Conservation (phyloP, 1,140 invertebrate genomes). For the Agrypnia vestita region DNA sequence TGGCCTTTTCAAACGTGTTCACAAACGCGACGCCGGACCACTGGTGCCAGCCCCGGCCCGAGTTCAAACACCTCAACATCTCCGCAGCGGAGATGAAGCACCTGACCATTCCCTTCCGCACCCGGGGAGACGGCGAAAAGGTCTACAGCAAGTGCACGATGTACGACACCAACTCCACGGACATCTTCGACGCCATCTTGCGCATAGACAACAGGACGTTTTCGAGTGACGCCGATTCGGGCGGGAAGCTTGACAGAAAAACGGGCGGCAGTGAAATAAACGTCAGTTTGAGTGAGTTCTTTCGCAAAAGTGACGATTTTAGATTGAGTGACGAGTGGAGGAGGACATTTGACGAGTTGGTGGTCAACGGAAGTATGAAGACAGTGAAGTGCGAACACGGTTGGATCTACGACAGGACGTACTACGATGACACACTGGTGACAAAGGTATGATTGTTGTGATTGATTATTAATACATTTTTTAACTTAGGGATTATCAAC, state of each 20-base stretch:
- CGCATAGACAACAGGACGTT: constrained; percentile 56
- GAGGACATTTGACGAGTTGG: constrained; percentile 23
- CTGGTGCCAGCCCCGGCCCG: constrained; percentile 77
- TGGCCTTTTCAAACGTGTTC: constrained; percentile 82
- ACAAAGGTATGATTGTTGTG: constrained; percentile 75
- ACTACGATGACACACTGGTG: constrained; percentile 74
- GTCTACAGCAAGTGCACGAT: constrained; percentile 78
- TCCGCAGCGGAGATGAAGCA: constrained; percentile 73
- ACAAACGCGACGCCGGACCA: constrained; percentile 80
- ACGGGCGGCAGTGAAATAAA: neutral
- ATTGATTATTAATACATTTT: too few relatives aligned
- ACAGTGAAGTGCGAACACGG: constrained; percentile 68
- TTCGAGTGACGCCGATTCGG: constrained; percentile 58
- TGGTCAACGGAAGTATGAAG: constrained; percentile 34
- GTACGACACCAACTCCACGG: constrained; percentile 80
- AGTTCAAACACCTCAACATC: constrained; percentile 73
- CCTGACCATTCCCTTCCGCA: constrained; percentile 72
- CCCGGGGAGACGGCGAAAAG: constrained; percentile 68
- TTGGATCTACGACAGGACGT: constrained; percentile 72
- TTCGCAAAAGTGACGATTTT: constrained; percentile 64
- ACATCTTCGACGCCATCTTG: constrained; percentile 56
- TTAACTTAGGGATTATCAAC: too few relatives aligned
- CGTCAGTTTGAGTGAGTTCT: neutral
- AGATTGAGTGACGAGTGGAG: constrained; percentile 43
- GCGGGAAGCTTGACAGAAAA: constrained; percentile 47